Base-by-base conservation (phyloP, 2,113 vertebrate genomes). In the Xiphophorus couchianus region DNA sequence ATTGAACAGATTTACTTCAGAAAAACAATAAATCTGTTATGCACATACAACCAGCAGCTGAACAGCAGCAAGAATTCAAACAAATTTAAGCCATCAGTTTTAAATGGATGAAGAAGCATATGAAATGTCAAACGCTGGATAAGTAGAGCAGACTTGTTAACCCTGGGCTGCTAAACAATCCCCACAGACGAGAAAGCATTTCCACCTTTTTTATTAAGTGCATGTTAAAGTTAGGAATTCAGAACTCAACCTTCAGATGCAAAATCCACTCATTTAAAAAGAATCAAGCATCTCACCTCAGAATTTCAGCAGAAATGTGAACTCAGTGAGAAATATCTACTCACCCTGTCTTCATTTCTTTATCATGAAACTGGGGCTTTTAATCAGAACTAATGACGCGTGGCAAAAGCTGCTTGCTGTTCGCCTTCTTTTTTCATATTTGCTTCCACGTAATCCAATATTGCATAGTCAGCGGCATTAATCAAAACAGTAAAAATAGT, bases 171-270 rank as follows among this genome's bases (percentile, higher is more conserved):
- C 61, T 84, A 73, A 89, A 75, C 67, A 71, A 44, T 39, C 64
- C 14, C 3, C 77, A 78, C 84, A 81, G 68, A 60, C 64, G 62
- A 64, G 74, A 67, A 82, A 84, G 74, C 60, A 71, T 66, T 44
- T 31, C 51, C 58, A 82, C 33, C 39, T 19, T 51, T 51, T 35
- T 42, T 29, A 58, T 83, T 65, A 51, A 39, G 80, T 28, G 60
- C 58, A 28, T 66, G 51, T 29, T 2, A 7, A 60, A 76, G 29
- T 58, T 42, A 63, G 37, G 73, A 84, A 78, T 82, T 62, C 60
- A 78, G 77, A 76, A n/a, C 58, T 33, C 77, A 39, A 9, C 64
- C 1, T 11, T 33, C 64, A 22, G 7, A 61, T 44, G 33, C 6
- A 25, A 1, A 31, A 74, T 72, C 61, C 22, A 0, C 15, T 44